These are phyloP conservation scores for Vulpes vulpes DNA, from an alignment of 2,113 vertebrate genomes.

Conservation along the genomic window DNA sequence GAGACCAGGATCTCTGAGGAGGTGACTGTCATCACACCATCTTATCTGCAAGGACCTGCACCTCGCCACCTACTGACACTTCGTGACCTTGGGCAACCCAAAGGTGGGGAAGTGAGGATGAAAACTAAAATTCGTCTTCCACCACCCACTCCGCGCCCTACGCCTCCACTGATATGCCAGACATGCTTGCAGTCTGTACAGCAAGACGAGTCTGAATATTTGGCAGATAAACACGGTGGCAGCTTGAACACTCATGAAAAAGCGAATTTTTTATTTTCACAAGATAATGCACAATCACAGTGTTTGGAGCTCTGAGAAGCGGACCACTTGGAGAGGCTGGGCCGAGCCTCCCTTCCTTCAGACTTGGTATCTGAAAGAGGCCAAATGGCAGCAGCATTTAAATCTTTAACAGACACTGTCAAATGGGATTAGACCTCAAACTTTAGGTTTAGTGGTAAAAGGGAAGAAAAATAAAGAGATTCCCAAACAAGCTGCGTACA, in stretches of 20 bases:
- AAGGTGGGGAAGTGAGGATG: background rate
- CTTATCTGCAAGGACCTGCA: background rate
- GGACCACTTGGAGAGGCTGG: conserved; percentile 44
- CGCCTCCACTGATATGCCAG: background rate
- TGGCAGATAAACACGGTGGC: conserved; percentile 75
- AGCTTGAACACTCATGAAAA: conserved; percentile 78
- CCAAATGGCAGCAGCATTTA: conserved; percentile 14
- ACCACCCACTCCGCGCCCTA: background rate
- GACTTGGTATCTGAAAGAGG: conserved; percentile 36
- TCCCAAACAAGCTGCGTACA: background rate
- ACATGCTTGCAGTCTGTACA: conserved; percentile 35
- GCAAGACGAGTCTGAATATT: conserved; percentile 75
- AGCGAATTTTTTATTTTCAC: conserved; percentile 83
- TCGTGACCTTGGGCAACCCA: conserved; percentile 27
- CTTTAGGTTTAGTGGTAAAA: conserved; percentile 24
- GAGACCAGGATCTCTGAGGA: background rate
- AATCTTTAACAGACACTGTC: conserved; percentile 36
- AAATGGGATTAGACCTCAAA: background rate
- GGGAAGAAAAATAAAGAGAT: background rate
- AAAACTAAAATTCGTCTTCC: conserved; percentile 57
- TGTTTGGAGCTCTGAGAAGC: conserved; percentile 70
- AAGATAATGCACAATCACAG: conserved; percentile 64
- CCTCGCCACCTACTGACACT: conserved; percentile 44
- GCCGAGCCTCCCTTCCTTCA: conserved; percentile 58
- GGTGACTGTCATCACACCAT: background rate